These are phyloP conservation scores for Nowickia ferox DNA, from an alignment of 2,888 invertebrate species.

Conservation along the genomic window DNA sequence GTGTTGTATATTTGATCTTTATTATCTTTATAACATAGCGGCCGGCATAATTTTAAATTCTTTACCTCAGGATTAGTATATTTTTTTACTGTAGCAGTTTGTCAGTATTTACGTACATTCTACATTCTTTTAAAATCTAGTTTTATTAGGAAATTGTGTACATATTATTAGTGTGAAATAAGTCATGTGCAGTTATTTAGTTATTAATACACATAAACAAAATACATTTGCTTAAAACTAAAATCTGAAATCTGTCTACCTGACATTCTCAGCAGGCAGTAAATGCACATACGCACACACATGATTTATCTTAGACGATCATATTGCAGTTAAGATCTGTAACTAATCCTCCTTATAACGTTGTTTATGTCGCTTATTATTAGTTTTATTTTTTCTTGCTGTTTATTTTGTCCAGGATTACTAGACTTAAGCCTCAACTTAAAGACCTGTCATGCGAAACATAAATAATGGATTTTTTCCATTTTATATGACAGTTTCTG, in stretches of 20 bases:
- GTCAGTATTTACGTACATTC: no score
- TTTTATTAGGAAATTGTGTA: no score
- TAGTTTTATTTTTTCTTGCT: not conserved
- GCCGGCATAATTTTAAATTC: no score
- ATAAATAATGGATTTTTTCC: conserved; percentile 31
- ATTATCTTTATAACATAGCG: no score
- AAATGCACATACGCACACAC: not conserved
- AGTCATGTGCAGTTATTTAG: conserved; percentile 20
- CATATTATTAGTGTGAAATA: conserved; percentile 10
- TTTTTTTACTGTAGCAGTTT: no score
- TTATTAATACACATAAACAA: not conserved
- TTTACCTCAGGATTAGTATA: no score
- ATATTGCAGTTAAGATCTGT: conserved; percentile 13
- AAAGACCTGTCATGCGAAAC: conserved; percentile 45
- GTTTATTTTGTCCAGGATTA: conserved; percentile 44
- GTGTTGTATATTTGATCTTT: no score
- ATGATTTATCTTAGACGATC: conserved; percentile 14
- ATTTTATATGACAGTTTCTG: conserved; percentile 44
- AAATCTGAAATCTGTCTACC: conserved; percentile 4
- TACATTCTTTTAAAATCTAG: no score
- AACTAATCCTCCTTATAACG: not conserved
- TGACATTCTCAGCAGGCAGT: not conserved
- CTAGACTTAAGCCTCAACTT: conserved; percentile 17
- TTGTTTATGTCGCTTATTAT: conserved; percentile 2
- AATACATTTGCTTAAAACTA: not conserved